phyloP scores from a whole-genome alignment of 2,113 vertebrate species.

The Thymallus thymallus region DNA sequence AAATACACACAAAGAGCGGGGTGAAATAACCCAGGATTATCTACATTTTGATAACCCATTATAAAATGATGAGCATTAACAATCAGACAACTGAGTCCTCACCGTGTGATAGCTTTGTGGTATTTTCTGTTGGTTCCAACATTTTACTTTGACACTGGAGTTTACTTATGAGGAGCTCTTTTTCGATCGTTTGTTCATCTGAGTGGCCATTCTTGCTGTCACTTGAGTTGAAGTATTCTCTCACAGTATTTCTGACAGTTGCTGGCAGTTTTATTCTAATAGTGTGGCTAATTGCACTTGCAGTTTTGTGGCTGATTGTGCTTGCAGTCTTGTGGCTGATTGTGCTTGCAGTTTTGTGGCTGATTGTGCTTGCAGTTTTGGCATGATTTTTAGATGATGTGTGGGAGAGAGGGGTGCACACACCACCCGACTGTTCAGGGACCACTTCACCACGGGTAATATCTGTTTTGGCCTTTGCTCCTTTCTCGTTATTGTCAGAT shows the following conservation, averaged over 20 bases:
- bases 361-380: conserved; percentile 35
- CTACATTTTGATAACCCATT: not conserved
- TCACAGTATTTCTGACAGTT: conserved; percentile 65
- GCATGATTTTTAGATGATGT: conserved; percentile 34
- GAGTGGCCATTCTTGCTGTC: conserved; percentile 21
- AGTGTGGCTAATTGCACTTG: conserved; percentile 59
- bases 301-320: conserved; percentile 47
- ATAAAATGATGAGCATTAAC: not conserved
- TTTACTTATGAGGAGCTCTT: conserved; percentile 57
- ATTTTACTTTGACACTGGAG: conserved; percentile 54
- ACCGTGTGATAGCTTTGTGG: conserved; percentile 24
- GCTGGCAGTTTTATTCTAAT: conserved; percentile 71
- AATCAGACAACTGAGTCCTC: conserved; percentile 68
- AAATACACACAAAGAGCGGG: too few relatives aligned
- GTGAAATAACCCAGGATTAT: not conserved
- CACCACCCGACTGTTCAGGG: not conserved
- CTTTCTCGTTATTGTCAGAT: not conserved
- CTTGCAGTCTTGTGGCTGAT: conserved; percentile 53
- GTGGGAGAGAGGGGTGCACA: not conserved
- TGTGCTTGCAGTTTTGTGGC: conserved; percentile 36
- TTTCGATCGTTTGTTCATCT: conserved; percentile 46
- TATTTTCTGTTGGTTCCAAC: conserved; percentile 4
- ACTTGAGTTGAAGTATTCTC: conserved; percentile 66
- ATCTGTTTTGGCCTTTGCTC: not conserved
- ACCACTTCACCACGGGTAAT: not conserved